Conservation (phyloP, 2,797 vertebrate species). For the Scolopax bukidnonensis region DNA sequence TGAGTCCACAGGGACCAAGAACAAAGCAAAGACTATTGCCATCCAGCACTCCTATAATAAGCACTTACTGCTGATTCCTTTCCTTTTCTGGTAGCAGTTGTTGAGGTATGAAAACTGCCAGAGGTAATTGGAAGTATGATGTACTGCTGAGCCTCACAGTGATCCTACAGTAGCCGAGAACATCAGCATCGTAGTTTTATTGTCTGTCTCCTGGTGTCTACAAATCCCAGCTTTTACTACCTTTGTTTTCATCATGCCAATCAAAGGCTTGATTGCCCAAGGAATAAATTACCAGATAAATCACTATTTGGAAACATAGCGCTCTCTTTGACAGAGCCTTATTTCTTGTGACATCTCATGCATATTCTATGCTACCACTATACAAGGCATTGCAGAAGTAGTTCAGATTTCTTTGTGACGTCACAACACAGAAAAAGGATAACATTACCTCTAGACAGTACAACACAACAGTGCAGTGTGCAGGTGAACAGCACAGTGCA, state of each 20-base stretch:
- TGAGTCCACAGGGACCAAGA: neutral
- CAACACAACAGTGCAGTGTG: neutral
- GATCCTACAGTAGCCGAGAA: constrained; percentile 33
- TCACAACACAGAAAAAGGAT: neutral
- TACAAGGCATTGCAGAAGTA: neutral
- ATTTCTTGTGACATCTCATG: neutral
- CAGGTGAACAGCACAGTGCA: neutral
- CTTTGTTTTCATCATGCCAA: constrained; percentile 57
- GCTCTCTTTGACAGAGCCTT: neutral
- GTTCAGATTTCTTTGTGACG: neutral
- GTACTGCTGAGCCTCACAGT: constrained; percentile 30
- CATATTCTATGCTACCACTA: neutral
- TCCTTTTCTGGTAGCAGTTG: constrained; percentile 53
- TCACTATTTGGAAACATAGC: neutral
- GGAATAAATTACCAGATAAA: constrained; percentile 48
- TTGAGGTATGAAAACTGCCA: constrained; percentile 61
- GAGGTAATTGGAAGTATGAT: constrained; percentile 70
- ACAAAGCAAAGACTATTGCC: constrained; percentile 23
- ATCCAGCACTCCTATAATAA: neutral
- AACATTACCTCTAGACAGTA: neutral
- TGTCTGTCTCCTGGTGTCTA: constrained; percentile 36
- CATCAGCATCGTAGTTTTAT: constrained; percentile 30
- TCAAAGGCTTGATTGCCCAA: constrained; percentile 53
- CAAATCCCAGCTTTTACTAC: constrained; percentile 53
- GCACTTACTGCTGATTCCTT: constrained; percentile 43